phyloP scores from a whole-genome alignment of 2,888 invertebrate genomes.

The Drosophila nr. fundita region DNA sequence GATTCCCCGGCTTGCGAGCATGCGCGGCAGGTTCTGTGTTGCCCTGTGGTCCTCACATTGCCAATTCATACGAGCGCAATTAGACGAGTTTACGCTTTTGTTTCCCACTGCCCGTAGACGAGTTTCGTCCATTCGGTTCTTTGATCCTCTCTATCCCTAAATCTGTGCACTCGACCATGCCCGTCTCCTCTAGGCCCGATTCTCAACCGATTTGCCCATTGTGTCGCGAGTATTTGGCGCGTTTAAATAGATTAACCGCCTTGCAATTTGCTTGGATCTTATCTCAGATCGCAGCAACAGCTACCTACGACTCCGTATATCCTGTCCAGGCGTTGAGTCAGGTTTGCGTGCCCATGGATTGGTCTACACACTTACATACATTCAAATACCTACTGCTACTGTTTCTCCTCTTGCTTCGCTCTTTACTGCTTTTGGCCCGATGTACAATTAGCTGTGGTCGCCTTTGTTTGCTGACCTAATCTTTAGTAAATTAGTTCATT shows the following conservation, averaged over 20 bases:
- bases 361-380: not conserved
- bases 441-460: conserved; percentile 68
- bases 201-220: conserved; percentile 57
- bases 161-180: conserved; percentile 76
- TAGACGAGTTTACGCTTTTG: conserved; percentile 77
- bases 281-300: conserved; percentile 56
- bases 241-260: conserved; percentile 86
- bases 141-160: conserved; percentile 78
- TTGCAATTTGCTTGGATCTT: conserved; percentile 83
- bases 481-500: conserved; percentile 85
- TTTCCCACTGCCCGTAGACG: conserved; percentile 50
- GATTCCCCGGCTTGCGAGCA: conserved; percentile 56
- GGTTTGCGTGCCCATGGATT: conserved; percentile 45
- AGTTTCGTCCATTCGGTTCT: conserved; percentile 62
- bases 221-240: conserved; percentile 82
- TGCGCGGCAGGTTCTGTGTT: conserved; percentile 62
- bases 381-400: not conserved
- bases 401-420: conserved; percentile 38
- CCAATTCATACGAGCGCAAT: conserved; percentile 74
- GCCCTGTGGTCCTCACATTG: conserved; percentile 26
- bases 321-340: conserved; percentile 19
- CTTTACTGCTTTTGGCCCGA: conserved; percentile 31
- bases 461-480: conserved; percentile 80
- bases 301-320: conserved; percentile 36
- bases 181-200: conserved; percentile 23